Conservation (phyloP, 1,140 invertebrate species). For the Rhopalosiphum maidis region DNA sequence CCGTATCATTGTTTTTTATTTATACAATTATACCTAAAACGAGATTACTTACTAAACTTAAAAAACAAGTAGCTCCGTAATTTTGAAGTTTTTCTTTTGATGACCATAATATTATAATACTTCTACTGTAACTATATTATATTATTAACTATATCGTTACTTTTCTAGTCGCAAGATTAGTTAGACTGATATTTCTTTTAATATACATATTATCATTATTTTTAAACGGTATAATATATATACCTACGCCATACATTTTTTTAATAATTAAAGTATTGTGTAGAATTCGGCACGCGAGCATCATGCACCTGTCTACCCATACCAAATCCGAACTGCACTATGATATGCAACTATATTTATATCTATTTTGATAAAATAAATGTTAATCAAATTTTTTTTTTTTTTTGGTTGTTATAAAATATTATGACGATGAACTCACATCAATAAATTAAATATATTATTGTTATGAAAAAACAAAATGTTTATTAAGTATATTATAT, state of each 20-base stretch:
- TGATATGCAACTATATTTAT: not conserved
- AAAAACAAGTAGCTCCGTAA: not conserved
- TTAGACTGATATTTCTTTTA: not conserved
- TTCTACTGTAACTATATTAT: not conserved
- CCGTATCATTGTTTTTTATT: not conserved
- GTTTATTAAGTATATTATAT: not conserved
- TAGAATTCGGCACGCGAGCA: not conserved
- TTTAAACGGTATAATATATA: not conserved
- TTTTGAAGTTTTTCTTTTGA: not conserved
- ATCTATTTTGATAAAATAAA: not conserved
- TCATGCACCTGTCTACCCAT: not conserved
- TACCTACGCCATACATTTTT: not conserved
- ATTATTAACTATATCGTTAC: not conserved
- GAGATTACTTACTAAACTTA: not conserved
- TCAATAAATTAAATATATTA: too few relatives aligned
- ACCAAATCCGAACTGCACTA: not conserved
- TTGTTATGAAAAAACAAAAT: not conserved
- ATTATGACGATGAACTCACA: not conserved
- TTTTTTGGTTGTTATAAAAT: not conserved
- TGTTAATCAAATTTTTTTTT: not conserved
- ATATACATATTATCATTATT: not conserved
- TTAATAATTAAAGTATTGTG: not conserved
- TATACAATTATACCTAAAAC: not conserved
- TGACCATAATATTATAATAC: not conserved
- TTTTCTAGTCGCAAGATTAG: not conserved